These are phyloP conservation scores for Centropus unirufus DNA, from an alignment of 2,113 vertebrate genomes.

Conservation along the genomic window DNA sequence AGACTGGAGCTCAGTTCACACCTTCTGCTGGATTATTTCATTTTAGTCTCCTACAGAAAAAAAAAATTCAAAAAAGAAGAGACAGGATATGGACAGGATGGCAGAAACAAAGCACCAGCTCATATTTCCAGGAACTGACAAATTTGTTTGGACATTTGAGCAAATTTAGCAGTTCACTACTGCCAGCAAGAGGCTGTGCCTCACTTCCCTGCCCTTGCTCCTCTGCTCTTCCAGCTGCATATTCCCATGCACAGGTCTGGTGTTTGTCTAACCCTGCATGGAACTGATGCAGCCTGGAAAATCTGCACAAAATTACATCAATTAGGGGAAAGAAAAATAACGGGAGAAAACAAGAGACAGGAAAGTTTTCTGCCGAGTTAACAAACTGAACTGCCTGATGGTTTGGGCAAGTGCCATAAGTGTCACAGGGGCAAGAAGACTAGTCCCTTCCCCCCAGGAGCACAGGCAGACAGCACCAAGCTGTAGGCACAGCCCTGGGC, in stretches of 20 bases:
- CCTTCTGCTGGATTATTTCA: background rate
- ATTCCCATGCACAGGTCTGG: background rate
- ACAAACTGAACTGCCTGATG: background rate
- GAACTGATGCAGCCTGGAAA: background rate
- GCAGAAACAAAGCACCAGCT: background rate
- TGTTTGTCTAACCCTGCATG: background rate
- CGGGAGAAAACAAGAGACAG: too few species aligned
- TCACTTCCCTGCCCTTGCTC: background rate
- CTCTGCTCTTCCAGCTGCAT: background rate
- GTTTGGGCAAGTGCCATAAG: background rate
- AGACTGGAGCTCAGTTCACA: background rate
- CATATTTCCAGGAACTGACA: background rate
- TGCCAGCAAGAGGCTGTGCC: background rate
- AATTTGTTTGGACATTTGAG: background rate
- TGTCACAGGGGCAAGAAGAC: background rate
- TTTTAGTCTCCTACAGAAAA: background rate
- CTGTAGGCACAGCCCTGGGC: fast-evolving
- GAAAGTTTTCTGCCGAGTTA: background rate
- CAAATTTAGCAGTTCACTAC: background rate
- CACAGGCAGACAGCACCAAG: background rate
- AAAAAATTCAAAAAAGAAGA: background rate
- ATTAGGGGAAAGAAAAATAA: background rate
- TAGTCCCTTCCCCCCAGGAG: background rate
- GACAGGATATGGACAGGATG: background rate
- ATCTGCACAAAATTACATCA: background rate